Conservation (phyloP, 2,888 invertebrate species). For the Drosophila acutilabella region DNA sequence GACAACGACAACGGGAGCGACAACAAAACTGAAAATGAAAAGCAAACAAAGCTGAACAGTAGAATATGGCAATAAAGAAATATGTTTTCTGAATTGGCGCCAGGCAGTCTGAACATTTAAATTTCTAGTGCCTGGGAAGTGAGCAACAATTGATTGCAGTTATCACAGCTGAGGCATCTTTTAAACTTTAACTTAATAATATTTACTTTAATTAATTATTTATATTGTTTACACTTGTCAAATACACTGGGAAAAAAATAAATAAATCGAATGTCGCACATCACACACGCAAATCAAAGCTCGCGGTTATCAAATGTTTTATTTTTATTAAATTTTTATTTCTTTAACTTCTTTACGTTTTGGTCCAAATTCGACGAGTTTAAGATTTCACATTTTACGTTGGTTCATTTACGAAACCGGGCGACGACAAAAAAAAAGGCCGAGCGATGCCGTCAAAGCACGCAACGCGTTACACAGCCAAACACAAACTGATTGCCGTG, state of each 20-base stretch:
- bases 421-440: conserved; percentile 1
- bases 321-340: neutral
- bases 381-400: conserved; percentile 3
- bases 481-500: conserved; percentile 84
- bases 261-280: conserved; percentile 13
- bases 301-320: neutral
- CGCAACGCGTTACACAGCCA: conserved; percentile 84
- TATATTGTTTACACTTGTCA: conserved; percentile 7
- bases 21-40: conserved; percentile 29
- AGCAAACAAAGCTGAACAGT: conserved; percentile 39
- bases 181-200: neutral
- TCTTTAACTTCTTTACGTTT: neutral
- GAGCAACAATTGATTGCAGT: conserved; percentile 37
- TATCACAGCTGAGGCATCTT: neutral
- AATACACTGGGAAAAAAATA: conserved; percentile 31
- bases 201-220: neutral
- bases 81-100: conserved; percentile 43
- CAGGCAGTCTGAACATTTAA: conserved; percentile 38
- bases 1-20: neutral
- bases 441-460: conserved; percentile 53
- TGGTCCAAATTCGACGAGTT: conserved; percentile 37
- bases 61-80: conserved; percentile 7
- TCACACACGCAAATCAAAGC: conserved; percentile 17
- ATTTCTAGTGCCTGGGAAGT: neutral
- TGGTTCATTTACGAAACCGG: conserved; percentile 11